A percentile compares a stretch with the other conserved stretches of the same genome.
Conservation (phyloP, 1,140 invertebrate species). For the Laodelphax striatellus region DNA sequence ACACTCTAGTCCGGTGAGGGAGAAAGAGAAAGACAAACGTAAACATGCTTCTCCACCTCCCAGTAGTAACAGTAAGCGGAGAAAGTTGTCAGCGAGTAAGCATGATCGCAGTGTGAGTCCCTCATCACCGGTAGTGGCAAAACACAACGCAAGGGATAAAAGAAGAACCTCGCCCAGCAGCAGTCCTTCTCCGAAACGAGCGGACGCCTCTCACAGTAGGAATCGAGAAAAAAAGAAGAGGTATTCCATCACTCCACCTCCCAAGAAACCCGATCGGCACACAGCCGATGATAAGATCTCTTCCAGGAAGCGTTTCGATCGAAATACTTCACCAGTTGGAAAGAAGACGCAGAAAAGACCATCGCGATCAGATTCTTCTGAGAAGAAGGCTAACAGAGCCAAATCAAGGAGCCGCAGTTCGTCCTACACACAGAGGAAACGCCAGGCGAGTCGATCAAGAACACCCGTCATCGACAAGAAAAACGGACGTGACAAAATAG, state of each 20-base stretch:
- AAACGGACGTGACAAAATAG: not conserved
- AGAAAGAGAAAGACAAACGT: not conserved
- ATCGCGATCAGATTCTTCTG: too few relatives aligned
- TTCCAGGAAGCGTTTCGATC: too few relatives aligned
- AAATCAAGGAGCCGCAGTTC: not conserved
- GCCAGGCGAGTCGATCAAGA: not conserved
- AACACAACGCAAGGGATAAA: not conserved
- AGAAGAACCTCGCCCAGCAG: not conserved
- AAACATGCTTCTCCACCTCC: not conserved
- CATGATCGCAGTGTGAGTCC: constrained; percentile 1
- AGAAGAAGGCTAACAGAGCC: too few relatives aligned
- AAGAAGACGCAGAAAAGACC: too few relatives aligned
- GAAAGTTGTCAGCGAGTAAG: not conserved
- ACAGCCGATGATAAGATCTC: too few relatives aligned
- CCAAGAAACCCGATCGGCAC: too few relatives aligned
- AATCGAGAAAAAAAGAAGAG: too few relatives aligned
- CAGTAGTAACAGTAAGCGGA: not conserved
- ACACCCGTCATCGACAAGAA: not conserved
- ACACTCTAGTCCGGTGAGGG: not conserved
- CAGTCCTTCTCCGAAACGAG: not conserved
- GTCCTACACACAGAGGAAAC: not conserved
- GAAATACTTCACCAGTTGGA: too few relatives aligned
- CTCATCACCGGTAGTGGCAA: not conserved
- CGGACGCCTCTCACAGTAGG: too few relatives aligned
- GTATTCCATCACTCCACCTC: too few relatives aligned